Percentiles rank a stretch among this genome's conserved stretches.
Evolutionary conservation across 2,888 invertebrate genomes (phyloP).

Genomic region (Clusia tigrina): DNA sequence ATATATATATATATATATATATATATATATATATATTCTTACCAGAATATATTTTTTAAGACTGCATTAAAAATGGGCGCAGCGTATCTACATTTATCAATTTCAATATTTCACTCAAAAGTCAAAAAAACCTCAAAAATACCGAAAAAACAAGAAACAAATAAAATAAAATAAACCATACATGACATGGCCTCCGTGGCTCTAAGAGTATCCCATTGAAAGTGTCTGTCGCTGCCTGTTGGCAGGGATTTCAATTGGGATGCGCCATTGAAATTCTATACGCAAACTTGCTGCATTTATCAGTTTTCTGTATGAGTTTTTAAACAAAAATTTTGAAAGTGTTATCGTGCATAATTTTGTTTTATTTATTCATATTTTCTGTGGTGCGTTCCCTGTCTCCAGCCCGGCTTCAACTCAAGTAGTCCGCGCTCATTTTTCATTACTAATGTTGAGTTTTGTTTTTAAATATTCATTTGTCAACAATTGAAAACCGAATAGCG

Average conservation of each 20-base stretch:
- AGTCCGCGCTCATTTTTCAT: not conserved
- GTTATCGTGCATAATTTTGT: not conserved
- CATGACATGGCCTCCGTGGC: not conserved
- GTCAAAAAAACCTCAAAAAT: not conserved
- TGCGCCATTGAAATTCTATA: slow-evolving; percentile 57
- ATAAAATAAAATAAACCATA: not conserved
- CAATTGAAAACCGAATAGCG: not conserved
- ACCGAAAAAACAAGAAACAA: not conserved
- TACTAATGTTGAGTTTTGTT: not conserved
- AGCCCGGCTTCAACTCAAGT: not conserved
- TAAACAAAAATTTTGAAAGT: not conserved
- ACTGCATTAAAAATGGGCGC: slow-evolving; percentile 54
- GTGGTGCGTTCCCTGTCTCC: too few species aligned
- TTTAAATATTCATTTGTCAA: too few species aligned
- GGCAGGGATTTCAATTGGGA: not conserved
- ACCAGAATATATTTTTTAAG: too few species aligned
- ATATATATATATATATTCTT: too few species aligned
- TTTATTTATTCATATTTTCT: not conserved
- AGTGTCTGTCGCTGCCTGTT: not conserved
- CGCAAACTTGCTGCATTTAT: slow-evolving; percentile 57
- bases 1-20: too few species aligned
- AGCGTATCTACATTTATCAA: slow-evolving; percentile 34
- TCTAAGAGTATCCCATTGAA: not conserved
- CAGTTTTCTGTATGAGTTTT: slow-evolving; percentile 35
- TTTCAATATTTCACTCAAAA: slow-evolving; percentile 27